Evolutionary conservation across 2,113 vertebrate species (phyloP), one percentile per base, ranked within the genome.

Genomic region (Neogale vison): DNA sequence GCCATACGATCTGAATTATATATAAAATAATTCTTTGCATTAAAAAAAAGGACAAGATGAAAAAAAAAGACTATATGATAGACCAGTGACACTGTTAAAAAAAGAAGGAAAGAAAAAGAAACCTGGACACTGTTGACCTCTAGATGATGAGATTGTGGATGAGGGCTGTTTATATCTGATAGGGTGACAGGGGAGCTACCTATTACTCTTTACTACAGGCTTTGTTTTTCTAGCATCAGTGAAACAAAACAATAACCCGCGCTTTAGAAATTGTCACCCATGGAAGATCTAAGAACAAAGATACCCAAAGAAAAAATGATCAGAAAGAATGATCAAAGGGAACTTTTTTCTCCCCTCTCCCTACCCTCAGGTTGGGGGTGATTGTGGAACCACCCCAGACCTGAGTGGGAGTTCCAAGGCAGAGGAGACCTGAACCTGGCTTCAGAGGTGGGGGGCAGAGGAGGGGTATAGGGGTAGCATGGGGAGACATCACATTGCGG

Each of bases 1-100:
- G 26, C 21, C n/a, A 3, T 87, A 23, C 80, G n/a, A 55, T 50
- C 55, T 76, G n/a, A 67, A 81, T 94, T 23, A 89, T 52, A 69
- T 50, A 31, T 93, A 76, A 91, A 59, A 45, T 79, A 91, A 85
- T 36, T 13, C 55, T 86, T 85, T 67, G n/a, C 10, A 80, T 52
- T 81, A 93, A 55, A 52, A 50, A 47, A 74, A 57, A 76, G 45
- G 36, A 76, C 39, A 82, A 86, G 50, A 69, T 80, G n/a, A 6
- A 84, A 94, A 69, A 20, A 36, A 36, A 36, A n/a, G 8, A 20
- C 67, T 69, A 7, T 69, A 36, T 10, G 18, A 69, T 34, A 20
- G 34, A 69, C 67, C 18, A 47, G 36, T 77, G 74, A 29, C 26
- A 31, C 26, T 4, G 7, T 26, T 77, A 47, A 77, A 26, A 26